These are phyloP conservation scores for Acrocephalus kingi DNA, from an alignment of 2,113 vertebrate genomes.

Conservation along the genomic window DNA sequence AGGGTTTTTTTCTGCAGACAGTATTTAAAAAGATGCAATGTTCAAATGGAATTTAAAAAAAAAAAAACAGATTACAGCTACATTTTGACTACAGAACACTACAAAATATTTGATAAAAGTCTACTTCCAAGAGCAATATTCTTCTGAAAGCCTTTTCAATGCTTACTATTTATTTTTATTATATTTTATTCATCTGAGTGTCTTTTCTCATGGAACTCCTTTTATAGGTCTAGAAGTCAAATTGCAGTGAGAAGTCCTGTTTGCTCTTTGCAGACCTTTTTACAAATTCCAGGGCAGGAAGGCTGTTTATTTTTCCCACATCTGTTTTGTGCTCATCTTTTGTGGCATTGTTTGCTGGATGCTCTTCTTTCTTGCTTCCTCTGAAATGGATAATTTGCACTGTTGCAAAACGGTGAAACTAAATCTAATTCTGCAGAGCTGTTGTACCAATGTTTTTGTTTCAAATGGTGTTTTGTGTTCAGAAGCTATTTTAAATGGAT, in stretches of 20 bases:
- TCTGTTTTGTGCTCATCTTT: constrained; percentile 90
- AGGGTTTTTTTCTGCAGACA: not conserved
- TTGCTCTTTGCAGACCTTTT: constrained; percentile 82
- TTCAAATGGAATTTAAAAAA: not conserved
- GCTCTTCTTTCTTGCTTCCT: constrained; percentile 67
- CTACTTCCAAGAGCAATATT: not conserved
- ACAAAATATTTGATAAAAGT: not conserved
- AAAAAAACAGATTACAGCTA: not conserved
- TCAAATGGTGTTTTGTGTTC: not conserved
- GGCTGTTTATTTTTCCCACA: constrained; percentile 99
- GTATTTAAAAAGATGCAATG: not conserved
- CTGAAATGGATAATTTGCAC: constrained; percentile 72
- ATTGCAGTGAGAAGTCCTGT: constrained; percentile 70
- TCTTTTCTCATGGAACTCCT: constrained; percentile 61
- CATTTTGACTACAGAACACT: not conserved
- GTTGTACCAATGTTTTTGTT: constrained; percentile 47
- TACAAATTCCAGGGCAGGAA: constrained; percentile 86
- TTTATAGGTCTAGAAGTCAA: constrained; percentile 74
- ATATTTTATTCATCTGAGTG: constrained; percentile 23
- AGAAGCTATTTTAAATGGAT: not conserved
- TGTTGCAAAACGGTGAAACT: constrained; percentile 73
- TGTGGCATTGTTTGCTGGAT: constrained; percentile 86
- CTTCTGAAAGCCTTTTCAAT: not conserved
- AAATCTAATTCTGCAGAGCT: constrained; percentile 45
- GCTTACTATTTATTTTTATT: not conserved